phyloP scores from a whole-genome alignment of 2,797 vertebrate species.

The Myotis findleyi region DNA sequence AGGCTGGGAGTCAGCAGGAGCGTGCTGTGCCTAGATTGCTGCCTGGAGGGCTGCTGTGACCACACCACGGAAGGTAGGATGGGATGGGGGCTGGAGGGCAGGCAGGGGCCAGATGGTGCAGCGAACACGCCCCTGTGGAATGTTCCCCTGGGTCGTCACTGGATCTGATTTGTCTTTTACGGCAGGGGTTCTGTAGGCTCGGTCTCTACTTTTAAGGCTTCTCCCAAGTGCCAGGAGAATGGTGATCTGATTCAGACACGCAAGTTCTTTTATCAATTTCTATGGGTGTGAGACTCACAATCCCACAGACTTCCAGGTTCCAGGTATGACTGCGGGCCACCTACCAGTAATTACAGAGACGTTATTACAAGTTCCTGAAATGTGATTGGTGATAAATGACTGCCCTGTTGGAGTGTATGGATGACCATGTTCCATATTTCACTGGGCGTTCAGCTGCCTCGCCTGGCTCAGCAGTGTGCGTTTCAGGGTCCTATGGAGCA shows the following conservation, averaged over 20 bases:
- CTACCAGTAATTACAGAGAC: neutral
- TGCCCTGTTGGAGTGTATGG: neutral
- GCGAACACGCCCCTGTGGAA: neutral
- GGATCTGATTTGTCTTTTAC: neutral
- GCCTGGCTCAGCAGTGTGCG: rapidly evolving
- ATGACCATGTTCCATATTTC: neutral
- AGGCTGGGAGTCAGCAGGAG: neutral
- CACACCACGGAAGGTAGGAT: rapidly evolving
- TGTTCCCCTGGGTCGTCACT: neutral
- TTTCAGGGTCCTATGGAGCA: neutral
- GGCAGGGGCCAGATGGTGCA: neutral
- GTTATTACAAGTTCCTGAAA: neutral
- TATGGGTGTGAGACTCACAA: neutral
- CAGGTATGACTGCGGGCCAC: neutral
- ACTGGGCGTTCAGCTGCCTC: neutral
- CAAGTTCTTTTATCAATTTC: neutral
- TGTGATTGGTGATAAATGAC: neutral
- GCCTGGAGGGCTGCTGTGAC: neutral
- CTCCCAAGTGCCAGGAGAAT: neutral
- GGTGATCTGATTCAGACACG: neutral
- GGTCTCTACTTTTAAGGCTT: neutral
- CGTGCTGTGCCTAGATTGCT: rapidly evolving
- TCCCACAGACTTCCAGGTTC: neutral
- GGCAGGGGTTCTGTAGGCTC: neutral
- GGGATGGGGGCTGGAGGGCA: neutral